Base-by-base conservation (phyloP, 2,797 vertebrate genomes). In the Labeo calbasu region DNA sequence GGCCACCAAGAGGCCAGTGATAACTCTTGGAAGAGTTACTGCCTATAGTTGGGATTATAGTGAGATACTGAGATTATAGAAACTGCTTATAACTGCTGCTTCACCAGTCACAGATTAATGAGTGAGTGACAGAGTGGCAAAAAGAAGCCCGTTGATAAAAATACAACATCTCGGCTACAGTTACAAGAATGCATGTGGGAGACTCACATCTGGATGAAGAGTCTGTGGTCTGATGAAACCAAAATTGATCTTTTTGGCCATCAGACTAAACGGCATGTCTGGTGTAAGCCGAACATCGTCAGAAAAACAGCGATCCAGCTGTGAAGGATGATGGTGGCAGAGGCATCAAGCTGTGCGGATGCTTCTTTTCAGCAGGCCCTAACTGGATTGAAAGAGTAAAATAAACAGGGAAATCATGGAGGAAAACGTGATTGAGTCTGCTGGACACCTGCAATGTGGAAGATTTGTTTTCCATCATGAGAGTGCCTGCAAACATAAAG, bases 381-480 rank as follows among this genome's bases (percentile, higher is more conserved):
- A 25, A 51, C 46, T 25, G 1, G 10, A 53, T 25, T 79, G 6
- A 55, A 10, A 55, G 51, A 13, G 53, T 46, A 32, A 81, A 81
- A 72, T 71, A 48, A 72, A 61, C 48, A 32, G 23, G 68, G 53
- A 28, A 46, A 71, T 81, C n/a, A 55, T 59, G 11, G n/a, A 28
- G 36, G 51, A 61, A 70, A 81, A 72, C 40, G 10, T 81, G 66
- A 46, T 59, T 40, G 40, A 71, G 15, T 50, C 68, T 32, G 43
- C 72, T 55, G 21, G 57, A 81, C 17, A 71, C 17, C 15, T 72
- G 32, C 70, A 32, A 23, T 69, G 28, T n/a, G n/a, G 65, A 70
- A 70, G 36, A 70, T 81, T 63, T 63, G 57, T 48, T 46, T 78
- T 78, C 51, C n/a, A 43, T 43, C 68, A 3, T 48, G 36, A 81